Evolutionary conservation across 2,797 vertebrate species (phyloP).

Genomic region (Liparis tanakae): DNA sequence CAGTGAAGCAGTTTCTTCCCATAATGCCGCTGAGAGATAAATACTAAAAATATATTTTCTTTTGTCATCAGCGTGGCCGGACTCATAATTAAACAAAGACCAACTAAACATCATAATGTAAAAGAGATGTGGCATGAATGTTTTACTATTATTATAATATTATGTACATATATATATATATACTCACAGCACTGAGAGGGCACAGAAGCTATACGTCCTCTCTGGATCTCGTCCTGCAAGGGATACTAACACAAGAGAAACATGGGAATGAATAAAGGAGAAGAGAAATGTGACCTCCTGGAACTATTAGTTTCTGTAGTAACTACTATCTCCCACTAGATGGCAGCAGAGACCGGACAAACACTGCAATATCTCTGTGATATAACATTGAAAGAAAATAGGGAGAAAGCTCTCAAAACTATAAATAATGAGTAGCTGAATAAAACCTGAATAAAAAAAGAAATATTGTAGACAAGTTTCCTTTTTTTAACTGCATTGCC

Average conservation of each 20-base stretch:
- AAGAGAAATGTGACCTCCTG: neutral
- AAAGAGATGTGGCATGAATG: neutral
- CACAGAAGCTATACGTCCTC: constrained; percentile 82
- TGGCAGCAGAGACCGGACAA: constrained; percentile 47
- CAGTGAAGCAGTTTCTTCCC: neutral
- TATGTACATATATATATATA: too few species aligned
- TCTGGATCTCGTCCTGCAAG: constrained; percentile 84
- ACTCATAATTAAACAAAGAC: neutral
- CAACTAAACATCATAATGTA: neutral
- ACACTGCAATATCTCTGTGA: neutral
- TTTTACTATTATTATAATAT: neutral
- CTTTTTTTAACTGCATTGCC: too few species aligned
- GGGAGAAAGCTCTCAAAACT: neutral
- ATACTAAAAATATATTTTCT: too few species aligned
- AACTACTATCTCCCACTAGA: constrained; percentile 18
- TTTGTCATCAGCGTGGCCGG: neutral
- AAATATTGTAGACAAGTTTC: too few species aligned
- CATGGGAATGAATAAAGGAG: neutral
- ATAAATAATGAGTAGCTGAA: neutral
- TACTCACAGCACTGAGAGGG: constrained; percentile 97
- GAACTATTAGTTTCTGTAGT: neutral
- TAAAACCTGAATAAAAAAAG: too few species aligned
- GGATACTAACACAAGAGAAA: constrained; percentile 79
- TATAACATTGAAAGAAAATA: neutral
- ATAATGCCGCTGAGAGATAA: neutral